These are phyloP conservation scores for Syrmaticus mikado DNA, from an alignment of 2,113 vertebrate species.

Conservation along the genomic window DNA sequence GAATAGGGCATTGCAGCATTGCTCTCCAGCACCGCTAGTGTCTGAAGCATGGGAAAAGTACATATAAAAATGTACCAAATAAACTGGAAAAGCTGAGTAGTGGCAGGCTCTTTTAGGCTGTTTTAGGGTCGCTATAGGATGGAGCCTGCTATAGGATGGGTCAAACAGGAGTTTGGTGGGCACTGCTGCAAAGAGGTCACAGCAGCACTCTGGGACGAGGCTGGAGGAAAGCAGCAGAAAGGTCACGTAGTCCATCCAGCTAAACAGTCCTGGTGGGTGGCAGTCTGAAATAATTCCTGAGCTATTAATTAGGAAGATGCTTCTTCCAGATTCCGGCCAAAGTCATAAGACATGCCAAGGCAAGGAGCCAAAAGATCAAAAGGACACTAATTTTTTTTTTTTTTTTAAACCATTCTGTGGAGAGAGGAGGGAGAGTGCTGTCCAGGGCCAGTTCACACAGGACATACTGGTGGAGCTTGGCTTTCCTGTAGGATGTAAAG, in stretches of 20 bases:
- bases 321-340: conserved; percentile 47
- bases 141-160: background rate
- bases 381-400: conserved; percentile 45
- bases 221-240: conserved; percentile 32
- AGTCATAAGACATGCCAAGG: conserved; percentile 54
- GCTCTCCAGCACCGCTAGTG: background rate
- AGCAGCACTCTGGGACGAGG: background rate
- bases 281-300: conserved; percentile 70
- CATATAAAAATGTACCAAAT: background rate
- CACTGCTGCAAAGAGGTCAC: background rate
- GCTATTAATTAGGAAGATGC: conserved; percentile 67
- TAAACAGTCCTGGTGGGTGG: conserved; percentile 70
- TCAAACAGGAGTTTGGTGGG: background rate
- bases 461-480: background rate
- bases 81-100: background rate
- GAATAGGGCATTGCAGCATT: background rate
- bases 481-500: background rate
- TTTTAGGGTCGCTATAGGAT: background rate
- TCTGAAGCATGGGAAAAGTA: background rate
- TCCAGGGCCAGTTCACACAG: background rate
- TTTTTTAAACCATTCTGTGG: conserved; percentile 2
- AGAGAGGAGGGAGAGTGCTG: background rate
- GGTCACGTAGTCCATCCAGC: conserved; percentile 42
- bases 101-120: background rate
- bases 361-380: conserved; percentile 68